These are phyloP conservation scores for Atractosteus spatula DNA, from an alignment of 2,113 vertebrate species.

Conservation along the genomic window DNA sequence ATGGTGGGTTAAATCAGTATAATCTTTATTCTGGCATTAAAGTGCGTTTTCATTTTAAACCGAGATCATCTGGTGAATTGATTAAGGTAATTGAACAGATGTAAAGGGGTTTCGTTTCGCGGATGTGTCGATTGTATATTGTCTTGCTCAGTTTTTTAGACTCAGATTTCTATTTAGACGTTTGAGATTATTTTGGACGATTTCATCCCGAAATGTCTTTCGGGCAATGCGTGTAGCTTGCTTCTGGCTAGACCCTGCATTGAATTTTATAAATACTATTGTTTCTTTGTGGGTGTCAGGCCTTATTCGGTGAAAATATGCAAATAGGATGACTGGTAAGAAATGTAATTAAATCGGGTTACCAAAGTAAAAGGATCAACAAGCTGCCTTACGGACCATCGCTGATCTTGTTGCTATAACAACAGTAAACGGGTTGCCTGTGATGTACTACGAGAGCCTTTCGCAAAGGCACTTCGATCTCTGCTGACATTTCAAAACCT, in stretches of 20 bases:
- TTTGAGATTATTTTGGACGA: too few species aligned
- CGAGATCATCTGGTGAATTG: too few species aligned
- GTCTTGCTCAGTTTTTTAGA: too few species aligned
- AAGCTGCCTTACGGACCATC: slow-evolving; percentile 35
- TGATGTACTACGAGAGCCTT: slow-evolving; percentile 30
- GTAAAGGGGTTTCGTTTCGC: too few species aligned
- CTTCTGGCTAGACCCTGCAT: slow-evolving; percentile 7
- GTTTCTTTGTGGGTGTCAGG: slow-evolving; percentile 21
- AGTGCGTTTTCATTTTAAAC: too few species aligned
- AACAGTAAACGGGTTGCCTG: slow-evolving; percentile 39
- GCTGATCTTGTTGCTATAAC: slow-evolving; percentile 60
- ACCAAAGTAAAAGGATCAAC: slow-evolving; percentile 51
- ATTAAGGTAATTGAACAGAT: too few species aligned
- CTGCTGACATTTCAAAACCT: slow-evolving; percentile 40
- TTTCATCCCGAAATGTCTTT: background rate
- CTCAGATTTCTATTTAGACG: too few species aligned
- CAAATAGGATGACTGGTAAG: slow-evolving; percentile 38
- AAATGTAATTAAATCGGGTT: slow-evolving; percentile 59
- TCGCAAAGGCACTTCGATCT: slow-evolving; percentile 43
- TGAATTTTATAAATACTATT: slow-evolving; percentile 20
- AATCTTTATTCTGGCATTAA: too few species aligned
- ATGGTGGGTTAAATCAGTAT: too few species aligned
- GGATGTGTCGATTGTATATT: too few species aligned
- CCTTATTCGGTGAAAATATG: slow-evolving; percentile 45
- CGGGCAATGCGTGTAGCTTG: background rate